These are phyloP conservation scores for Falco rusticolus DNA, from an alignment of 2,797 vertebrate species.

Conservation along the genomic window DNA sequence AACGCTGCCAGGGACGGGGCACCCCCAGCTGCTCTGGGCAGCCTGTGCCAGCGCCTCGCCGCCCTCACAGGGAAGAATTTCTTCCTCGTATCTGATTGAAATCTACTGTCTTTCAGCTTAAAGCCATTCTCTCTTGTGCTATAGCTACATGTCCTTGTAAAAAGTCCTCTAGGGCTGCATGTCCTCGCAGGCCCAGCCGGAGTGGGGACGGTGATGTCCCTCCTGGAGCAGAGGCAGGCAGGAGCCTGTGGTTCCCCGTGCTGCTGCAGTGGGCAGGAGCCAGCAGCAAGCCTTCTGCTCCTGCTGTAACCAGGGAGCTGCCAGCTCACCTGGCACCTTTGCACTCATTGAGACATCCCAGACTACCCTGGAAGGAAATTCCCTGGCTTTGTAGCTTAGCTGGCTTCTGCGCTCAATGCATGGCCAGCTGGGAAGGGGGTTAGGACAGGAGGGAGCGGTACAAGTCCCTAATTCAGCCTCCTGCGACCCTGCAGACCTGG, in stretches of 20 bases:
- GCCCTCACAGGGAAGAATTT: too few relatives aligned
- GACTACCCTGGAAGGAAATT: neutral
- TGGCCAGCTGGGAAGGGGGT: rapidly evolving
- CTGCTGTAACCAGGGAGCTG: neutral
- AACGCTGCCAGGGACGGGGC: too few relatives aligned
- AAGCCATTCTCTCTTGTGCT: too few relatives aligned
- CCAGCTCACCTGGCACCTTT: neutral
- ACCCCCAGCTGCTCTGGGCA: too few relatives aligned
- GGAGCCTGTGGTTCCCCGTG: neutral
- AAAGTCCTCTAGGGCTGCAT: neutral
- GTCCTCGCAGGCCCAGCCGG: neutral
- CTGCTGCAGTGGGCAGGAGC: neutral
- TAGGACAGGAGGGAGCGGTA: rapidly evolving
- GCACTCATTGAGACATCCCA: neutral
- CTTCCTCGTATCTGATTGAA: too few relatives aligned
- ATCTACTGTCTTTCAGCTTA: too few relatives aligned
- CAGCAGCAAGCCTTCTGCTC: rapidly evolving
- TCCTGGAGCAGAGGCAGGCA: neutral
- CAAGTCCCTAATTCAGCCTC: neutral
- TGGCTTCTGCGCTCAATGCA: rapidly evolving
- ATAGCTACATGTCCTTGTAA: too few relatives aligned
- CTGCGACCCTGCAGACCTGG: rapidly evolving
- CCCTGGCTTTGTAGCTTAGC: rapidly evolving
- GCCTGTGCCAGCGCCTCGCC: too few relatives aligned
- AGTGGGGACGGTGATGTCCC: rapidly evolving